A percentile compares a stretch with the other conserved stretches of the same genome.
These are phyloP conservation scores for Prunella fulvescens DNA, from an alignment of 2,113 vertebrate genomes.

Conservation along the genomic window DNA sequence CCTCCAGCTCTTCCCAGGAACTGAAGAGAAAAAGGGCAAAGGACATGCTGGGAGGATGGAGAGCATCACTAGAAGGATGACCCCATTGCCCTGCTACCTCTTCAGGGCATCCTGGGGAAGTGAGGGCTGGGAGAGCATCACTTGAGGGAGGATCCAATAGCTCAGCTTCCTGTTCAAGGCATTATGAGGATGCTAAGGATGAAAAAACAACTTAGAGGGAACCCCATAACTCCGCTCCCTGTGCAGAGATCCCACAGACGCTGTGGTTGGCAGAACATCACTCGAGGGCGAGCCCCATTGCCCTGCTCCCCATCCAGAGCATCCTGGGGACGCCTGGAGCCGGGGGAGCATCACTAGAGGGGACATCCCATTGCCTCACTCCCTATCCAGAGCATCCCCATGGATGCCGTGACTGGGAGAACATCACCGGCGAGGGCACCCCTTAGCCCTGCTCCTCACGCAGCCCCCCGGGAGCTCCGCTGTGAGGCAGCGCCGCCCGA, in stretches of 20 bases:
- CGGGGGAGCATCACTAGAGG: neutral
- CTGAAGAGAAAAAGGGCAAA: neutral
- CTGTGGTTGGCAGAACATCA: neutral
- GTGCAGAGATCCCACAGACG: neutral
- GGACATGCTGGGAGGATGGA: neutral
- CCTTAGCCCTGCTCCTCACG: neutral
- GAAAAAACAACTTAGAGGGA: neutral
- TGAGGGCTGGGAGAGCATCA: neutral
- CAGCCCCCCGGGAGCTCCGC: neutral
- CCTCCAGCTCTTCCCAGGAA: neutral
- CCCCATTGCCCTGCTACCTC: no score
- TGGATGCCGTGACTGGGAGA: neutral
- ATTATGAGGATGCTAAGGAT: neutral
- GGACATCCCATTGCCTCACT: neutral
- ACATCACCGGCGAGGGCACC: neutral
- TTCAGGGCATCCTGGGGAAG: neutral
- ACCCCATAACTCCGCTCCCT: neutral
- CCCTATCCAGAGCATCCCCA: neutral
- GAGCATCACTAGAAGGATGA: neutral
- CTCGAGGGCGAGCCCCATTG: accelerated
- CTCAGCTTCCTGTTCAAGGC: neutral
- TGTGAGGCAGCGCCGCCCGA: neutral
- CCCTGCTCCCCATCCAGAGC: neutral
- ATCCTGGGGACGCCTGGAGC: neutral
- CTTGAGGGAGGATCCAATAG: neutral